phyloP scores from a whole-genome alignment of 2,113 vertebrate genomes.

The Cynopterus brachyotis region DNA sequence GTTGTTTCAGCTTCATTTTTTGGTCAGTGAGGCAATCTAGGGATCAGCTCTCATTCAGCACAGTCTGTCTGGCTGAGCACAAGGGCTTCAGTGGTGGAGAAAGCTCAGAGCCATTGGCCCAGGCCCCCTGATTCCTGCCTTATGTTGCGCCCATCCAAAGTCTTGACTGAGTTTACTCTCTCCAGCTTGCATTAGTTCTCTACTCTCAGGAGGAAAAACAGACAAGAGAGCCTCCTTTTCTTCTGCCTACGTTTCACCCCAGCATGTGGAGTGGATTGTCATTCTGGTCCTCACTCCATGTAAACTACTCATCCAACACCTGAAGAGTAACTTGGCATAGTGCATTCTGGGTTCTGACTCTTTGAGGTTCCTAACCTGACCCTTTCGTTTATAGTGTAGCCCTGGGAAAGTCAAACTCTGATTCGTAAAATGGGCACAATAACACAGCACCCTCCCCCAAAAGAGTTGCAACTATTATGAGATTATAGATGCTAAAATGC shows the following conservation, averaged over 20 bases:
- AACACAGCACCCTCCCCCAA: not conserved
- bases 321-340: not conserved
- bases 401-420: not conserved
- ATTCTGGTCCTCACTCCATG: not conserved
- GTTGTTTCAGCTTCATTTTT: not conserved
- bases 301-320: not conserved
- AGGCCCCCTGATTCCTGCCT: not conserved
- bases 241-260: not conserved
- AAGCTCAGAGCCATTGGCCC: not conserved
- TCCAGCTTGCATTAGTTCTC: not conserved
- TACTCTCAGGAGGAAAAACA: not conserved
- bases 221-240: not conserved
- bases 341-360: not conserved
- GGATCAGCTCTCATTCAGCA: not conserved
- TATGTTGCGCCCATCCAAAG: not conserved
- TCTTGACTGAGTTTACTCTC: not conserved
- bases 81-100: no score
- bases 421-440: not conserved
- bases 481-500: no score
- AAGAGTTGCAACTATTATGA: not conserved
- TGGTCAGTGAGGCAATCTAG: not conserved
- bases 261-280: not conserved
- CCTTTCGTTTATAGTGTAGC: not conserved
- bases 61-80: not conserved
- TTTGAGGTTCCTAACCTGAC: not conserved